Conservation (phyloP, 2,797 vertebrate genomes). For the Salarias fasciatus region DNA sequence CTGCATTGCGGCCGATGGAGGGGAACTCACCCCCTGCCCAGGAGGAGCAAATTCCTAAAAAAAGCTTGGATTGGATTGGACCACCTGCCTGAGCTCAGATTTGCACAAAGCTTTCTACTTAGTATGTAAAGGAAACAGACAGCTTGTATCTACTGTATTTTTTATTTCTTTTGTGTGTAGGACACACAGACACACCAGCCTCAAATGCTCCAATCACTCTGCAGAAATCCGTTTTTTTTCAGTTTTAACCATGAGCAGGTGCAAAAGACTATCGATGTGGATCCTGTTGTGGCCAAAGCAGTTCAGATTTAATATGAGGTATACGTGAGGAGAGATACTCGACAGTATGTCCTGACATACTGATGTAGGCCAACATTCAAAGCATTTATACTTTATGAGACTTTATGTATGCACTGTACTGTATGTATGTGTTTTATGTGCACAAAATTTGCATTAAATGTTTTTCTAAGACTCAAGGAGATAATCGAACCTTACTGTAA, state of each 20-base stretch:
- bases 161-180: no score
- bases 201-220: conserved; percentile 56
- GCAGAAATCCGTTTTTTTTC: conserved; percentile 46
- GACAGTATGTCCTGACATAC: conserved; percentile 63
- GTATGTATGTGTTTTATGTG: conserved; percentile 83
- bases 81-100: conserved; percentile 61
- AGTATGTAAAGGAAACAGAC: conserved; percentile 46
- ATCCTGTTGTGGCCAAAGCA: conserved; percentile 68
- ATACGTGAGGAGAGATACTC: conserved; percentile 66
- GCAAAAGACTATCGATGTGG: conserved; percentile 65
- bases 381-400: conserved; percentile 82
- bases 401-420: conserved; percentile 79
- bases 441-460: conserved; percentile 79
- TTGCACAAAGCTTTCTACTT: conserved; percentile 70
- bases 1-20: conserved; percentile 34
- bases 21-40: background rate
- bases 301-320: conserved; percentile 41
- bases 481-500: conserved; percentile 10
- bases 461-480: conserved; percentile 77
- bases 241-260: conserved; percentile 43
- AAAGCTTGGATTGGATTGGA: conserved; percentile 58
- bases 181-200: conserved; percentile 58
- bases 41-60: conserved; percentile 49
- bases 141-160: conserved; percentile 58
- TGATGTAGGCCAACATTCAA: conserved; percentile 76